Percentiles rank a stretch among this genome's conserved stretches.
phyloP scores from a whole-genome alignment of 64 coral and sea anemone species.

The Anthopleura sola region DNA sequence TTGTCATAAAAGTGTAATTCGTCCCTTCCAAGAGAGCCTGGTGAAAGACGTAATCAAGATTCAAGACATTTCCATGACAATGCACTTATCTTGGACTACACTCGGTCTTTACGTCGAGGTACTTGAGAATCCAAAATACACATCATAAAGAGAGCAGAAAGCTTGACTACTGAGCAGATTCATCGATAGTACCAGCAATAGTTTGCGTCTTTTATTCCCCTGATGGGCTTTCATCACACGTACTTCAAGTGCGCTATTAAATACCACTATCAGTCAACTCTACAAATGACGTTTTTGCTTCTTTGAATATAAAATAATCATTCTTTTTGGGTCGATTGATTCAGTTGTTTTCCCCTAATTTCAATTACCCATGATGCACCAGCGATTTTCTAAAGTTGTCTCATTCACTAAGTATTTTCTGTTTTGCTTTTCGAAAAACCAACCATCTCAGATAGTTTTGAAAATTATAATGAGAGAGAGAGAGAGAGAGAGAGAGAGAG shows the following conservation, averaged over 20 bases:
- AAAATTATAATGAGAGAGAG: too few species aligned
- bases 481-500: not conserved
- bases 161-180: not conserved
- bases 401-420: too few species aligned
- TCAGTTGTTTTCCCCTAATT: not conserved
- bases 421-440: too few species aligned
- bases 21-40: not conserved
- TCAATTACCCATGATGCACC: not conserved
- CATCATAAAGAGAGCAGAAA: not conserved
- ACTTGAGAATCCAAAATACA: not conserved
- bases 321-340: too few species aligned
- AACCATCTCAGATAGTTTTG: not conserved
- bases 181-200: too few species aligned
- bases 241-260: not conserved
- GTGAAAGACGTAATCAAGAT: not conserved
- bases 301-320: not conserved
- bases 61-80: not conserved
- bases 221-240: not conserved
- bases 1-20: not conserved
- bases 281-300: not conserved
- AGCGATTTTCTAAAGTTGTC: not conserved
- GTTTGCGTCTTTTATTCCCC: not conserved
- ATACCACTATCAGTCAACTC: not conserved
- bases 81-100: not conserved
- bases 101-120: not conserved